Evolutionary conservation across 1,140 invertebrate genomes (phyloP), one percentile per base, ranked within the genome.

Genomic region (Anthonomus grandis): DNA sequence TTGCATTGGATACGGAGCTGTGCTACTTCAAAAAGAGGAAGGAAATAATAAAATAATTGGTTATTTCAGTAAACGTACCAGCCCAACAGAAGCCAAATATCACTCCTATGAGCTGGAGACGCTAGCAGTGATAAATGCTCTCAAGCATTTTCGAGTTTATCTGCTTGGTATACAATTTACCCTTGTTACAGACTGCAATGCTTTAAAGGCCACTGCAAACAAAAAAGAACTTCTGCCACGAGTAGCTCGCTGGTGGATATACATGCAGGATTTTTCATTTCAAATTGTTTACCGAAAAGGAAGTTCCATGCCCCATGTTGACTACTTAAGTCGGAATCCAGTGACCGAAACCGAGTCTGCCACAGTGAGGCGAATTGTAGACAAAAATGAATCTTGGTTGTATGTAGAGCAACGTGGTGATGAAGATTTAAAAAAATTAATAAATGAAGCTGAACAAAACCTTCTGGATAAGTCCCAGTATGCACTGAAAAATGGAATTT

Each of bases 71-170:
- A 46, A 57, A 24, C 62, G 55, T 36, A 75, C 73, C 8, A 63
- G 63, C 3, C 31, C 41, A 2, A 56, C 42, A 21, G 65, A 72
- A 57, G 8, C 54, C 9, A 57, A 62, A 39, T 72, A 75, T 64
- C 70, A 74, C 60, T 74, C 69, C 0, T 74, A 71, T 36, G 71
- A 75, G 27, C 36, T 74, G 1, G 70, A 76, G 24, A 74, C 70
- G 24, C 21, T 76, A 2, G 73, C 71, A 0, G 65, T 76, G 0
- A 68, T 75, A 10, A 54, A 62, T 24, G 21, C 68, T 1, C 41
- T 67, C 2, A 55, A 66, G 52, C 60, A 70, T 53, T 72, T 70
- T 39, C 27, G 64, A 64, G 41, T 44, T 23, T 44, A 44, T 15
- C 21, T 44, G 9, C 17, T 65, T 56, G 68, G 69, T 3, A 62